A percentile compares a stretch with the other conserved stretches of the same genome.
phyloP scores from a whole-genome alignment of 30 jellyfish, hydroid and myxozoan genomes.

The Pelagia noctiluca region DNA sequence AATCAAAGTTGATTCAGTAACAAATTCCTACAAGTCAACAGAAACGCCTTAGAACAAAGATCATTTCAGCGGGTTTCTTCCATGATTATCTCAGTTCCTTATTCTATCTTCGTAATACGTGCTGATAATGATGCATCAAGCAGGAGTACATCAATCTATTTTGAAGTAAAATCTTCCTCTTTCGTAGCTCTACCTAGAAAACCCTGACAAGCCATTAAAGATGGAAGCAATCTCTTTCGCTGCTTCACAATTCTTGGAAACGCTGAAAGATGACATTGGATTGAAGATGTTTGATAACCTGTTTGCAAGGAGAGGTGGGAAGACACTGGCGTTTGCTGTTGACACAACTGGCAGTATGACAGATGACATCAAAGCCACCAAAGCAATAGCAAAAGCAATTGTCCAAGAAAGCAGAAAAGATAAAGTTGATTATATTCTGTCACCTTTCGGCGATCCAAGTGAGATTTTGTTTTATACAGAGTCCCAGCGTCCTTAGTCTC shows the following conservation, averaged over 20 bases:
- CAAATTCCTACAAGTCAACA: neutral
- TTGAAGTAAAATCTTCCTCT: neutral
- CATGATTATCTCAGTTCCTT: neutral
- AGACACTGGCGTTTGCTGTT: constrained; percentile 80
- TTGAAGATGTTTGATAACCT: constrained; percentile 55
- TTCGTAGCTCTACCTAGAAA: constrained; percentile 26
- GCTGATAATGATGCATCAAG: too few relatives aligned
- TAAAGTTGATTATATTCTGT: constrained; percentile 81
- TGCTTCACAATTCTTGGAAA: constrained; percentile 69
- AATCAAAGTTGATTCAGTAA: neutral
- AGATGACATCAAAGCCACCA: constrained; percentile 86
- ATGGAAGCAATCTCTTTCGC: constrained; percentile 74
- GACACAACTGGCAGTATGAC: constrained; percentile 94
- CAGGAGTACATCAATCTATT: too few relatives aligned
- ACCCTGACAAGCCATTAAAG: constrained; percentile 23
- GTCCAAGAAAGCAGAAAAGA: constrained; percentile 70
- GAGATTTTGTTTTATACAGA: too few relatives aligned
- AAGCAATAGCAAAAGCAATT: constrained; percentile 83
- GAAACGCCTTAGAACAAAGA: neutral
- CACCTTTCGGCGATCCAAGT: constrained; percentile 94
- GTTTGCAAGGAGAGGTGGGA: constrained; percentile 82
- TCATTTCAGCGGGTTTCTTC: neutral
- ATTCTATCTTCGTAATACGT: neutral
- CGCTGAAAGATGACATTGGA: constrained; percentile 71
- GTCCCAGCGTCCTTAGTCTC: too few relatives aligned